Percentiles rank a stretch among this genome's conserved stretches.
Evolutionary conservation across 2,888 invertebrate genomes (phyloP).

Genomic region (Lymantria monacha): DNA sequence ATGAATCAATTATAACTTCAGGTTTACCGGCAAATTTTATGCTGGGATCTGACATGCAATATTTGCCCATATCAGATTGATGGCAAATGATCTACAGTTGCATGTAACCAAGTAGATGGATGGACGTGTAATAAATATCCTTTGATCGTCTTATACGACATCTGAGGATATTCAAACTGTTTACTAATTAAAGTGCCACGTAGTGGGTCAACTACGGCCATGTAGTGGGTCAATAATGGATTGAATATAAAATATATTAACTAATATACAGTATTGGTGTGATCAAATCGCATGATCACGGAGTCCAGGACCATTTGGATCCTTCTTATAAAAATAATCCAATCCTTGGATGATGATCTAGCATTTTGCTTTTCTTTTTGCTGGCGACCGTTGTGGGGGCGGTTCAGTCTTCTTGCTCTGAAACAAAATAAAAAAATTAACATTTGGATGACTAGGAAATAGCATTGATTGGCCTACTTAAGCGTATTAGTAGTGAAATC

Average conservation of each 20-base stretch:
- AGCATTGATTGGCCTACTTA: no score
- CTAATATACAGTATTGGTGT: slow-evolving; percentile 15
- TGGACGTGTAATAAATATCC: no score
- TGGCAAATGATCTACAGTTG: no score
- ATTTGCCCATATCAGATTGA: no score
- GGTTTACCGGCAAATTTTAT: no score
- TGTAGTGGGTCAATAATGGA: neutral
- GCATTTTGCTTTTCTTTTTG: slow-evolving; percentile 68
- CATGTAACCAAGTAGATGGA: no score
- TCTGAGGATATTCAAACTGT: neutral
- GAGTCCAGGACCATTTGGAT: neutral
- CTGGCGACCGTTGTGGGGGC: slow-evolving; percentile 62
- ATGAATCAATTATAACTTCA: no score
- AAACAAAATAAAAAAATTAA: slow-evolving; percentile 28
- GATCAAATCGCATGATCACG: slow-evolving; percentile 11
- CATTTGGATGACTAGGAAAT: no score
- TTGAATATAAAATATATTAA: neutral
- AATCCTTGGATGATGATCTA: slow-evolving; percentile 37
- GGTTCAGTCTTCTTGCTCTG: slow-evolving; percentile 77
- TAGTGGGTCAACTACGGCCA: neutral
- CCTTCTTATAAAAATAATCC: slow-evolving; percentile 42
- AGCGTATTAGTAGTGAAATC: no score
- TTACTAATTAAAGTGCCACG: neutral
- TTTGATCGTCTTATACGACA: no score
- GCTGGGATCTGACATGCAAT: no score